These are phyloP conservation scores for Rhaphigaster nebulosa DNA, from an alignment of 2,888 invertebrate genomes.

Conservation along the genomic window DNA sequence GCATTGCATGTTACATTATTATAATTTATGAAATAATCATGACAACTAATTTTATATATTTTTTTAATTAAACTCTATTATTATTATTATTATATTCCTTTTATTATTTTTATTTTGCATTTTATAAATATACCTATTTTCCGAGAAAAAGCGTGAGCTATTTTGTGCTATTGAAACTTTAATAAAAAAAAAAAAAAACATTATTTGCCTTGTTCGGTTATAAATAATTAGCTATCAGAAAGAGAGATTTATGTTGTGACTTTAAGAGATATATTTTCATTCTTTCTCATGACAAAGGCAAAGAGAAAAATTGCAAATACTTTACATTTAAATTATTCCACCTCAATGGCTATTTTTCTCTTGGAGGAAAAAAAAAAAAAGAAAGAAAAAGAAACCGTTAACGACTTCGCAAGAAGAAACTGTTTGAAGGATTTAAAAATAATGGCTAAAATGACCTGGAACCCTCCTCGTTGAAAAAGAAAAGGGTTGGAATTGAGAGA, in stretches of 20 bases:
- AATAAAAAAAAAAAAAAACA: not conserved
- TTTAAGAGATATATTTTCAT: not conserved
- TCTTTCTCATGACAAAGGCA: not conserved
- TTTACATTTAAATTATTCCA: constrained; percentile 47
- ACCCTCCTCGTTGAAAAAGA: not conserved
- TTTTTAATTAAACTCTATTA: not conserved
- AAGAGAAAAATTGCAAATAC: not conserved
- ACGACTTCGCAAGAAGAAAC: constrained; percentile 36
- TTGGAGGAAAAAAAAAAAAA: not conserved
- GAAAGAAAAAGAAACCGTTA: constrained; percentile 14
- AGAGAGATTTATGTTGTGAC: not conserved
- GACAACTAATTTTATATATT: no score
- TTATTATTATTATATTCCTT: no score
- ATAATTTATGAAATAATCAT: no score
- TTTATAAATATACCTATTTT: no score
- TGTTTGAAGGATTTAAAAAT: constrained; percentile 48
- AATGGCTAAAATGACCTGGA: constrained; percentile 29
- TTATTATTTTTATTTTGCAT: no score
- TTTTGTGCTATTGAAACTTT: no score
- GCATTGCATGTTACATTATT: no score
- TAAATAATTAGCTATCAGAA: not conserved
- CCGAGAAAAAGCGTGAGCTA: no score
- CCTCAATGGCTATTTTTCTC: constrained; percentile 27
- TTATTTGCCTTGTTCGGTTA: not conserved
- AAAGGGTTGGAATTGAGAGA: constrained; percentile 41